Conservation (phyloP, 2,113 vertebrate species). For the Phoenicopterus ruber region DNA sequence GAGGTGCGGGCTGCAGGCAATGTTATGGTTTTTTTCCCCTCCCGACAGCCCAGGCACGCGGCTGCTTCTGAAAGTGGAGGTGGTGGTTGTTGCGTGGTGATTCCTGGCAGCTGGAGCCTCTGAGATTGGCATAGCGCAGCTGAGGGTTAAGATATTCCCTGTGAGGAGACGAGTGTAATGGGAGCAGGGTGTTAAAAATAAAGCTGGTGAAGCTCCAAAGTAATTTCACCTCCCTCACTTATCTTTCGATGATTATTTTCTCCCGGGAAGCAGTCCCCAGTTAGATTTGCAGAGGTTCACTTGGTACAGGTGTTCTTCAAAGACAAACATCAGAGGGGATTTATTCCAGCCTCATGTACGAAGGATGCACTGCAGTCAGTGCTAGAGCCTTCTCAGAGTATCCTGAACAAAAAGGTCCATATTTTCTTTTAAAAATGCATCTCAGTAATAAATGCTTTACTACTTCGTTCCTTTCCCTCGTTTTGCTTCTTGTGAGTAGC, state of each 20-base stretch:
- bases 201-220: slow-evolving; percentile 1
- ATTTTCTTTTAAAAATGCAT: background rate
- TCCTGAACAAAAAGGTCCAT: background rate
- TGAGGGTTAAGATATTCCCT: background rate
- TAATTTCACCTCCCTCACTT: background rate
- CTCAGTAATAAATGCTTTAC: background rate
- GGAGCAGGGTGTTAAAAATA: slow-evolving; percentile 63
- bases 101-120: slow-evolving; percentile 29
- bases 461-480: background rate
- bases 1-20: background rate
- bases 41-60: background rate
- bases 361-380: background rate
- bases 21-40: background rate
- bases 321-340: background rate
- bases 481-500: background rate
- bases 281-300: background rate
- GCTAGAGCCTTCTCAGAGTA: background rate
- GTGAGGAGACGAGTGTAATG: background rate
- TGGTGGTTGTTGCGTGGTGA: slow-evolving; percentile 23
- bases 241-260: background rate
- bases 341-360: background rate
- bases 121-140: slow-evolving; percentile 54
- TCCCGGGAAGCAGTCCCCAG: background rate
- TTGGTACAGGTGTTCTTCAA: background rate
- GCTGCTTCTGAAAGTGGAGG: slow-evolving; percentile 19